These are phyloP conservation scores for Scyliorhinus canicula DNA, from an alignment of 2,797 vertebrate species.

Conservation along the genomic window DNA sequence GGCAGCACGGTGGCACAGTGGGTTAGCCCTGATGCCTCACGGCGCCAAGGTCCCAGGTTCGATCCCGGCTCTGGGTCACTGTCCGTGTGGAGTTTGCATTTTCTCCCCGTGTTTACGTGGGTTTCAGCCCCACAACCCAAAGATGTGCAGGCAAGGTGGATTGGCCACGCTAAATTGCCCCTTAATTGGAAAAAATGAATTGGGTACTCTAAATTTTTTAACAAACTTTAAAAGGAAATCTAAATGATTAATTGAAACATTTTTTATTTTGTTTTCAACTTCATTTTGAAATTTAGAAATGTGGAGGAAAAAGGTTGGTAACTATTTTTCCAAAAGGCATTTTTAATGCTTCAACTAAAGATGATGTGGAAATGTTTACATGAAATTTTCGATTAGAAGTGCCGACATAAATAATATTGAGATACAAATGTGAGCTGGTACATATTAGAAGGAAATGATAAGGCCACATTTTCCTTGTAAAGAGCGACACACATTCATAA, in stretches of 20 bases:
- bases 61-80: too few species aligned
- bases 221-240: background rate
- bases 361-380: background rate
- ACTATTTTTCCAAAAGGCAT: background rate
- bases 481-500: background rate
- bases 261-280: background rate
- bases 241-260: background rate
- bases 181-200: too few species aligned
- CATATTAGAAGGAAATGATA: background rate
- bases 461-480: background rate
- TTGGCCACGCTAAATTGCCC: too few species aligned
- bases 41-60: too few species aligned
- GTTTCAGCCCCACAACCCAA: too few species aligned
- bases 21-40: too few species aligned
- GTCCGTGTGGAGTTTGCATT: too few species aligned
- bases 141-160: too few species aligned
- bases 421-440: background rate
- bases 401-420: background rate
- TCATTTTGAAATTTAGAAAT: background rate
- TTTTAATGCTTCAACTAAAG: background rate
- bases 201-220: too few species aligned
- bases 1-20: too few species aligned
- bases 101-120: too few species aligned
- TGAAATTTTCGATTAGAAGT: background rate
- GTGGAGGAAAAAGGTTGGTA: background rate